Base-by-base conservation (phyloP, 2,888 invertebrate species). In the Temnothorax ravouxi region DNA sequence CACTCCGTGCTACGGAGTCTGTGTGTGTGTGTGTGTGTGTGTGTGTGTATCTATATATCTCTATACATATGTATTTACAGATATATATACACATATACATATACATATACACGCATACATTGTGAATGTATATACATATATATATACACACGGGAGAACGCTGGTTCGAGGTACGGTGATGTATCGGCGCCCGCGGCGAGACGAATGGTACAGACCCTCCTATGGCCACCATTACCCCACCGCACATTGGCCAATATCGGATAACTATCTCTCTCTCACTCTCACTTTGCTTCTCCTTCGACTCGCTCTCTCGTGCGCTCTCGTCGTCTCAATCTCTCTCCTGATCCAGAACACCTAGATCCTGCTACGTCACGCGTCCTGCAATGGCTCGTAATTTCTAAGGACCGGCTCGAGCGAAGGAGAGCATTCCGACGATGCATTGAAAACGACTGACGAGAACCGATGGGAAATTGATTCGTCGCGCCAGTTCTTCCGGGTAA, bases 111-210 rank as follows among this genome's bases (percentile, higher is more conserved):
- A 21, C 9, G 9, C 52, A 77, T 77, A 83, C 76, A 86, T 15
- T 54, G 81, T 61, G 61, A 80, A 86, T 89, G 84, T 91, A 25
- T 25, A 25, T 25, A 29, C 29, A 29, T 25, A 88, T 90, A 90
- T 90, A 90, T 89, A 90, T 90, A 90, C 89, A 90, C 81, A 80
- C 72, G 77, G 76, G 87, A 83, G 86, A 91, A 91, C 91, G 88
- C 88, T 91, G 91, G 92, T 92, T 92, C 91, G 93, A 93, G 91
- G 92, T 89, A 93, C 92, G 91, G 92, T 94, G 94, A 94, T 94
- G 93, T 94, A 94, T 94, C 92, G 93, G 92, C 92, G 93, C 93
- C 93, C 93, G 93, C 92, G 92, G 94, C 92, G 93, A 94, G 93
- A 94, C 93, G 94, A 93, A 94, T 94, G 93, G 93, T 92, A 90